Percentiles rank a stretch among this genome's conserved stretches.
Evolutionary conservation across 2,797 vertebrate species (phyloP).

Genomic region (Aphelocoma californica): DNA sequence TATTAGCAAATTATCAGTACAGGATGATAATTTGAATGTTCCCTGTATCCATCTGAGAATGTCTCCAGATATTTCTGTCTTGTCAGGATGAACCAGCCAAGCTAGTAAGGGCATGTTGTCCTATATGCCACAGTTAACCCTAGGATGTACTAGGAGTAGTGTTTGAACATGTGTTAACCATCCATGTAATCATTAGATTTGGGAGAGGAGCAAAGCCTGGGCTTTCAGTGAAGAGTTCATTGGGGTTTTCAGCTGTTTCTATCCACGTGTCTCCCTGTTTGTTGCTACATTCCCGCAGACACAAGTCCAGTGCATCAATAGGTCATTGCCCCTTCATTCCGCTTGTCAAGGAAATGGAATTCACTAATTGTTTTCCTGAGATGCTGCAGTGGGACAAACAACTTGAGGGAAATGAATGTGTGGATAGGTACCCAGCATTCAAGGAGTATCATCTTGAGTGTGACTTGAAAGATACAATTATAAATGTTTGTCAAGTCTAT

Average conservation of each 20-base stretch:
- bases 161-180: not conserved
- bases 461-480: not conserved
- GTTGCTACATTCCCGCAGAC: rapidly evolving
- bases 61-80: not conserved
- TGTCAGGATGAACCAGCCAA: not conserved
- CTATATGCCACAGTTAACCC: not conserved
- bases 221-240: not conserved
- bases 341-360: not conserved
- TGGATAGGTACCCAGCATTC: not conserved
- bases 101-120: not conserved
- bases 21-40: not conserved
- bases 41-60: rapidly evolving
- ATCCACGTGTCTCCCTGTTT: rapidly evolving
- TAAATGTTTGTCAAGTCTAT: not conserved
- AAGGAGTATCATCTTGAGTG: not conserved
- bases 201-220: not conserved
- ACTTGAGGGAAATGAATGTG: not conserved
- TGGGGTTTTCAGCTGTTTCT: not conserved
- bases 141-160: not conserved
- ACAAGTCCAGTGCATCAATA: not conserved
- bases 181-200: rapidly evolving
- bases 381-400: not conserved
- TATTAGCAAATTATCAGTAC: not conserved
- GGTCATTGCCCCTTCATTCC: not conserved
- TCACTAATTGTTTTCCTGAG: not conserved